phyloP scores from a whole-genome alignment of 2,888 invertebrate species.

The Chalcosyrphus nemorum region DNA sequence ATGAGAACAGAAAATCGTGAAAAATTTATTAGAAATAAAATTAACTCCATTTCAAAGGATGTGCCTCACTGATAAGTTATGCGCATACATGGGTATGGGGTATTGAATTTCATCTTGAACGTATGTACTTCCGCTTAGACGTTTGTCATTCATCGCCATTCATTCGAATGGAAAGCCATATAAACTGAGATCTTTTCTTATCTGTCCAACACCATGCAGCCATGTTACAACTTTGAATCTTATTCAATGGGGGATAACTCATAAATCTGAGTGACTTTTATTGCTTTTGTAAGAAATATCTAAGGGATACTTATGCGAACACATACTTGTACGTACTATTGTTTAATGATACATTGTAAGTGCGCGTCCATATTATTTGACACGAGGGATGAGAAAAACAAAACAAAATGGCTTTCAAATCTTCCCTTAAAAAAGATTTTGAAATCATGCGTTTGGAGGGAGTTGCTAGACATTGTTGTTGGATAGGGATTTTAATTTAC shows the following conservation, averaged over 20 bases:
- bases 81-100: slow-evolving; percentile 37
- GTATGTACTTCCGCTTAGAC: slow-evolving; percentile 26
- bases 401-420: slow-evolving; percentile 40
- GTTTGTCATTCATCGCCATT: slow-evolving; percentile 5
- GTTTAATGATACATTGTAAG: slow-evolving; percentile 24
- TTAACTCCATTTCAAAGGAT: background rate
- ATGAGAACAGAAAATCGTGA: background rate
- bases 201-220: slow-evolving; percentile 37
- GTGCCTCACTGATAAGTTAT: slow-evolving; percentile 17
- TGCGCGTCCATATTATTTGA: background rate
- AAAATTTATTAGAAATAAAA: background rate
- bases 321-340: slow-evolving; percentile 17
- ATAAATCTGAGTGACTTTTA: slow-evolving; percentile 72
- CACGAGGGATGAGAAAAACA: background rate
- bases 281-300: slow-evolving; percentile 25
- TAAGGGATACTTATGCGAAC: slow-evolving; percentile 34
- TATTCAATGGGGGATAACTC: slow-evolving; percentile 23
- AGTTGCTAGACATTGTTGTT: background rate
- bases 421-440: background rate
- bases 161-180: slow-evolving; percentile 34
- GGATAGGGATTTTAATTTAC: no score
- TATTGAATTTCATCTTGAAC: slow-evolving; percentile 9
- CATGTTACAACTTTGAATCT: slow-evolving; percentile 32
- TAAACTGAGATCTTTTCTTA: slow-evolving; percentile 36
- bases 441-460: no score